These are phyloP conservation scores for Peromyscus leucopus DNA, from an alignment of 2,113 vertebrate genomes.

Conservation along the genomic window DNA sequence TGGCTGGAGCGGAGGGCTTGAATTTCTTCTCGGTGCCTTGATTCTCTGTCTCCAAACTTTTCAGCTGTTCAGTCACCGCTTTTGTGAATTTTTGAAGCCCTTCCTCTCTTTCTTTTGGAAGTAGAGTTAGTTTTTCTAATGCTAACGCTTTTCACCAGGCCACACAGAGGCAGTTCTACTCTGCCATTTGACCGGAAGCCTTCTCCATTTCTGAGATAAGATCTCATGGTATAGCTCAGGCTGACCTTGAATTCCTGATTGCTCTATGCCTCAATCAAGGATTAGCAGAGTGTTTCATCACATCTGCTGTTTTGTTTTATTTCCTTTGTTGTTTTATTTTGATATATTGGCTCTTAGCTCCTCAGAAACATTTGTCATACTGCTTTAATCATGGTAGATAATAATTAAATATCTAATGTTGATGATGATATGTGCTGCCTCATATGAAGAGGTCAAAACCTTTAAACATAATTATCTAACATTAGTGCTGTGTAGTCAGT, in stretches of 20 bases:
- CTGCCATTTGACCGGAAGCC: not conserved
- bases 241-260: not conserved
- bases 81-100: not conserved
- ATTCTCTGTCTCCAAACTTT: not conserved
- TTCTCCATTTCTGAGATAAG: not conserved
- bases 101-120: not conserved
- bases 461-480: conserved; percentile 36
- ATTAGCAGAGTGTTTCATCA: not conserved
- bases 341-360: not conserved
- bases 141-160: not conserved
- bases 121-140: not conserved
- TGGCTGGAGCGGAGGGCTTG: not conserved
- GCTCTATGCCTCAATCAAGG: not conserved
- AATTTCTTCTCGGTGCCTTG: not conserved
- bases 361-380: not conserved
- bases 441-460: conserved; percentile 27
- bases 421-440: not conserved
- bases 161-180: not conserved
- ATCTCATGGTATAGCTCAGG: not conserved
- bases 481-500: not conserved
- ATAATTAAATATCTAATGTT: conserved; percentile 26
- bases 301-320: not conserved
- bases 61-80: not conserved
- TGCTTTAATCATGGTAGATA: conserved; percentile 47
- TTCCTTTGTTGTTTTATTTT: not conserved